Base-by-base conservation (phyloP, 2,888 invertebrate genomes). In the Eugnorisma glareosa region DNA sequence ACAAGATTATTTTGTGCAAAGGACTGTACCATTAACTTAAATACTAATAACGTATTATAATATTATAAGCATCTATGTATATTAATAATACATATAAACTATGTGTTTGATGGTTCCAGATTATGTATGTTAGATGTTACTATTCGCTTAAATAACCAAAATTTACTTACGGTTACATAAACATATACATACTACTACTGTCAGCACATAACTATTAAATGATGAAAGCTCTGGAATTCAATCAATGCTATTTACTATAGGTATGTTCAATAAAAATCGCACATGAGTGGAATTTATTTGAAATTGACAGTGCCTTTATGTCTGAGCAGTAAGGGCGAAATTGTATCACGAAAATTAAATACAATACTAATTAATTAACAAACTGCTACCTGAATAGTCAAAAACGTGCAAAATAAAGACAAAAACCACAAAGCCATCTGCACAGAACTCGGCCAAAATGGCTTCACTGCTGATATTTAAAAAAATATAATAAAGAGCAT, bases 1-100 rank as follows among this genome's bases (percentile, higher is more conserved):
- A 79, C 8, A 45, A 28, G 5, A 79, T 35, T n/a, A 54, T 43
- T 28, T n/a, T n/a, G 35, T 51, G 51, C n/a, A n/a, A n/a, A n/a
- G n/a, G n/a, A 35, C 7, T 43, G 35, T 15, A 35, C 35, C 1
- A 24, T 73, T 54, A 43, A 24, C 31, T 31, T 63, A 21, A 31
- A 18, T 45, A 43, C 8, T 35, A 57, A 66, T 78, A 43, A 78
- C 43, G 11, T 35, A 13, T 24, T 24, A 51, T 51, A 13, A 28
- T 24, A 51, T 51, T 35, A 43, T 21, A 64, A 35, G 40, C 7
- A 31, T 10, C 6, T 31, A n/a, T 6, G 10, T 31, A 40, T 48
- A 61, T n/a, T 21, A 21, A 54, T 24, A 28, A 45, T 28, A 35
- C 8, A 35, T 57, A 35, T 1, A 51, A 54, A 31, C 7, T 75